A percentile compares a stretch with the other conserved stretches of the same genome.
Conservation (phyloP, 2,888 invertebrate genomes). For the Clepsis dumicolana region DNA sequence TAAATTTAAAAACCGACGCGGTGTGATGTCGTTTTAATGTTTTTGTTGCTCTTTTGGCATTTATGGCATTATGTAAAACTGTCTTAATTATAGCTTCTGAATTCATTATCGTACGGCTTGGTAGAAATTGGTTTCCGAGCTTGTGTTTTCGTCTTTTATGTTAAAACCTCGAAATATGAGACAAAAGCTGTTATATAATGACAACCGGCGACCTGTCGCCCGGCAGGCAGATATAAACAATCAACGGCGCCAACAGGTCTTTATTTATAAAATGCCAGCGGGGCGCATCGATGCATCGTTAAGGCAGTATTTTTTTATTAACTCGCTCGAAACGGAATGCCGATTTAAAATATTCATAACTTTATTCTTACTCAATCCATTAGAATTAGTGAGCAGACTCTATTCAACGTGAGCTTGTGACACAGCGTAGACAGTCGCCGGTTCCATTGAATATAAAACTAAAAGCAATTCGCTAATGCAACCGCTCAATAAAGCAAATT, state of each 20-base stretch:
- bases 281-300: constrained; percentile 73
- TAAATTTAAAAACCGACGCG: not conserved
- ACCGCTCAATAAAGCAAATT: constrained; percentile 17
- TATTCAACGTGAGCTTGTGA: constrained; percentile 42
- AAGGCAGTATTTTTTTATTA: constrained; percentile 82
- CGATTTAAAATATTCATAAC: constrained; percentile 78
- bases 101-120: not conserved
- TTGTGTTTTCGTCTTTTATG: constrained; percentile 4
- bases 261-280: constrained; percentile 80
- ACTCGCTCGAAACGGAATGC: constrained; percentile 72
- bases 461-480: constrained; percentile 26
- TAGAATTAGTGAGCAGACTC: constrained; percentile 57
- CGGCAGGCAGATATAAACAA: constrained; percentile 45
- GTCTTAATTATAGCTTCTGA: constrained; percentile 3
- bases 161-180: constrained; percentile 10
- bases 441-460: constrained; percentile 37
- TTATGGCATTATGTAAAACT: not conserved
- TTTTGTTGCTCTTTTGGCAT: not conserved
- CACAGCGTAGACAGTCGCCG: constrained; percentile 46
- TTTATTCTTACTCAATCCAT: constrained; percentile 73
- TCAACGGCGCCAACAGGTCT: constrained; percentile 73
- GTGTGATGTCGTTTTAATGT: constrained; percentile 6
- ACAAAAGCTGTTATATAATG: constrained; percentile 29
- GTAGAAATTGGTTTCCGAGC: not conserved
- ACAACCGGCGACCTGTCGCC: constrained; percentile 29